Evolutionary conservation across 2,113 vertebrate species (phyloP), one percentile per base, ranked within the genome.

Genomic region (Etheostoma spectabile): DNA sequence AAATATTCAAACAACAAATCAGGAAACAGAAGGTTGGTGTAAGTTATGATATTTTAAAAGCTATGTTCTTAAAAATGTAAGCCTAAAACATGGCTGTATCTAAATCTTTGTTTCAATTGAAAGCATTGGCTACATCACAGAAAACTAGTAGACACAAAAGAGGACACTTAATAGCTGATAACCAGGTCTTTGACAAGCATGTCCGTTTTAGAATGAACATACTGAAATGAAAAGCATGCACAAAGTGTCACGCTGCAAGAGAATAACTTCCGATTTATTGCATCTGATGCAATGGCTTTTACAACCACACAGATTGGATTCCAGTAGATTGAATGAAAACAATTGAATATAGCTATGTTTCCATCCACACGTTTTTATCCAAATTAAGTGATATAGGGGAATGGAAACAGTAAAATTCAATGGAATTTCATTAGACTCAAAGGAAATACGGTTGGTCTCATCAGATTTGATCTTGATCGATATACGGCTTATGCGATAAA

Each of bases 191-290:
- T 65, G 52, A 35, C 11, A 12, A 27, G 21, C 3, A 33, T 15
- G 5, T 53, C 24, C 27, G 16, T 38, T 64, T 75, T 51, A 57
- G 51, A 74, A 63, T 33, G 4, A 64, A 51, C 21, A n/a, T 33
- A 45, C 22, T 6, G 33, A 51, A 33, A 51, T 5, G 10, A 65
- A 75, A n/a, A 65, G 45, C 19, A 11, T 3, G 33, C 16, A 60
- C 19, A 52, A 56, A 30, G 56, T 13, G 13, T 79, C 57, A 55
- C 48, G 65, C 38, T 51, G 12, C 16, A 79, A 79, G 27, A 59
- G 6, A 74, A 63, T 46, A 49, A 59, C 35, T 24, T n/a, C n/a
- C n/a, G n/a, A n/a, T n/a, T n/a, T n/a, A n/a, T 48, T 18, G n/a
- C 19, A 38, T 48, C 35, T 8, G 46, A 22, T n/a, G 6, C 19